Evolutionary conservation across 2,797 vertebrate genomes (phyloP).

Genomic region (Cheirogaleus major): DNA sequence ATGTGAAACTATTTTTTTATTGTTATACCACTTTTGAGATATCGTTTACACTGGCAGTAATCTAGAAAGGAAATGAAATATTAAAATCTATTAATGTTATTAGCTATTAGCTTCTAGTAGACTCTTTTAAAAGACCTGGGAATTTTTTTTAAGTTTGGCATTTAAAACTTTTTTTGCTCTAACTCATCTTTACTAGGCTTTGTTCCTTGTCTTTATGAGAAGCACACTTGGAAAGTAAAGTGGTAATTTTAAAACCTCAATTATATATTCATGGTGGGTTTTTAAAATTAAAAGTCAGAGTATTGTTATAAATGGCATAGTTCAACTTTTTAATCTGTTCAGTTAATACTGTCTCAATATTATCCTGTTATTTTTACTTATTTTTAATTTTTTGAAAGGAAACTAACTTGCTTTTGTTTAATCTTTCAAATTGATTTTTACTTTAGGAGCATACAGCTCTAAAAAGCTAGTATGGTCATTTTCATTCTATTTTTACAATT

Average conservation of each 20-base stretch:
- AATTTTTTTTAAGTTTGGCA: background rate
- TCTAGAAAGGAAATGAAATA: constrained; percentile 18
- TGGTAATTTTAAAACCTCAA: constrained; percentile 26
- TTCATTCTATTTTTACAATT: constrained; percentile 22
- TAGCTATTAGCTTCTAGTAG: background rate
- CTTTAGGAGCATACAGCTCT: background rate
- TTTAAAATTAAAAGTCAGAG: background rate
- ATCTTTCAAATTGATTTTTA: constrained; percentile 24
- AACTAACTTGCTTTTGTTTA: constrained; percentile 50
- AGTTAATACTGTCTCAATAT: background rate
- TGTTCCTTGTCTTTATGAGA: constrained; percentile 45
- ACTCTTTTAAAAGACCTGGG: background rate
- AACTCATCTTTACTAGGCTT: constrained; percentile 37
- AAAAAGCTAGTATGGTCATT: constrained; percentile 5
- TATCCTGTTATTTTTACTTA: background rate
- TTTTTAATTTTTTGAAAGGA: constrained; percentile 9
- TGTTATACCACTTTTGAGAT: constrained; percentile 1
- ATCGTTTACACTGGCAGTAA: background rate
- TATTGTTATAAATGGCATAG: background rate
- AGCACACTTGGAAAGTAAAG: constrained; percentile 32
- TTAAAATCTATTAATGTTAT: background rate
- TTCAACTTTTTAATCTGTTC: constrained; percentile 22
- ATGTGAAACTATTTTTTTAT: background rate
- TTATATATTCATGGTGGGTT: background rate
- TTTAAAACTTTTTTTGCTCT: constrained; percentile 5